Evolutionary conservation across 2,888 invertebrate genomes (phyloP), one percentile per base, ranked within the genome.

Genomic region (Papilio gigon): DNA sequence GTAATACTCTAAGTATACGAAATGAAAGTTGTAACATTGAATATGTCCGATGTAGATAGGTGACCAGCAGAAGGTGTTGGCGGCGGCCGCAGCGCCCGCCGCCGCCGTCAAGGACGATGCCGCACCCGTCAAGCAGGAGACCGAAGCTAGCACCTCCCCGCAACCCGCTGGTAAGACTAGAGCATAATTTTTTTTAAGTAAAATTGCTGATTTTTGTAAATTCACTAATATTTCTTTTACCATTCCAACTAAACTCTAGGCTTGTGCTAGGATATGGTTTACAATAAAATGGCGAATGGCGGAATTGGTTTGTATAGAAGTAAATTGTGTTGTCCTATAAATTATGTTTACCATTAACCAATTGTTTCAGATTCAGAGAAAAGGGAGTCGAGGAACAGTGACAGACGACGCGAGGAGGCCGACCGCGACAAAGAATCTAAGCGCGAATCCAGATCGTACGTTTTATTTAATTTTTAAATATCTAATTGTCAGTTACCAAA

Each of bases 391-490:
- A 82, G 88, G 17, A 81, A 71, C 22, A 86, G 81, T 71, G 91
- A 90, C 14, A 80, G 87, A 70, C 90, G 90, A 33, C 85, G 89
- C 22, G 91, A 92, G 0, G 90, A 91, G 4, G 72, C 80, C 0
- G 91, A 92, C 47, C 84, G 90, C 6, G 91, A 91, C 4, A 91
- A 91, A 69, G 91, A 92, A 58, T 71, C 84, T 1, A 91, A 92
- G 80, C 87, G 91, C 22, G 91, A 91, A 80, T 85, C 89, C 20
- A 78, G 89, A 83, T 82, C 84, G 90, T 90, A 81, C 70, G 88
- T 84, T 70, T 58, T 25, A 17, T 65, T 42, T 12, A 64, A 11
- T 33, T 40, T 35, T 22, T 35, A 53, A 12, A n/a, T n/a, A n/a
- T n/a, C n/a, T n/a, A n/a, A n/a, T n/a, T n/a, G n/a, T n/a, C n/a